A percentile compares a stretch with the other conserved stretches of the same genome.
phyloP scores from a whole-genome alignment of 2,113 vertebrate genomes.

The Pelecanus crispus region DNA sequence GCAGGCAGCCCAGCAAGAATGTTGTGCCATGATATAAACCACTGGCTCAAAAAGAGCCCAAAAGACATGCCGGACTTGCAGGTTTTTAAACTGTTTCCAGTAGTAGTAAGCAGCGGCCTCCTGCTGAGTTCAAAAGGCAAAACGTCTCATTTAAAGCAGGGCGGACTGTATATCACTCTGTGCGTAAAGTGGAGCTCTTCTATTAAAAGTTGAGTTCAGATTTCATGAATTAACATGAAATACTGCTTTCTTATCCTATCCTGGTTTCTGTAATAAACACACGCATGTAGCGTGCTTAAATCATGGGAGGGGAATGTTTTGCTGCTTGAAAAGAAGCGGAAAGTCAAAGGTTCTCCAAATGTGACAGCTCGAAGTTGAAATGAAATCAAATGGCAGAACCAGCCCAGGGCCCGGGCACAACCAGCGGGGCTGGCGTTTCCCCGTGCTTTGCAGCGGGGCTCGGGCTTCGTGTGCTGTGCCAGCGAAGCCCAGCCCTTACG shows the following conservation, averaged over 20 bases:
- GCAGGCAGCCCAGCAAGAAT: neutral
- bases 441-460: neutral
- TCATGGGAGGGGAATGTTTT: neutral
- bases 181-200: constrained; percentile 44
- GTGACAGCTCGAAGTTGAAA: neutral
- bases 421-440: neutral
- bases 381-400: neutral
- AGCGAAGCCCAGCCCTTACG: neutral
- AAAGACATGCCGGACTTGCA: neutral
- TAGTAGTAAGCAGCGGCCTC: constrained; percentile 40
- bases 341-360: neutral
- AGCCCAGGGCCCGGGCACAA: neutral
- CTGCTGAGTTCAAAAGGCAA: constrained; percentile 64
- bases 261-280: constrained; percentile 46
- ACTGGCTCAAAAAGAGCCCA: neutral
- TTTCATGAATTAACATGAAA: constrained; percentile 58
- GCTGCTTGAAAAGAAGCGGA: neutral
- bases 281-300: neutral
- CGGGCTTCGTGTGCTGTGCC: neutral
- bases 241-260: constrained; percentile 37
- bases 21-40: constrained; percentile 10
- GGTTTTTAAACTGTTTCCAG: constrained; percentile 41
- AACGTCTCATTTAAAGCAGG: constrained; percentile 6
- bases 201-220: constrained; percentile 54
- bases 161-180: constrained; percentile 48